Evolutionary conservation across 2,888 invertebrate species (phyloP).

Genomic region (Caenorhabditis virilis): DNA sequence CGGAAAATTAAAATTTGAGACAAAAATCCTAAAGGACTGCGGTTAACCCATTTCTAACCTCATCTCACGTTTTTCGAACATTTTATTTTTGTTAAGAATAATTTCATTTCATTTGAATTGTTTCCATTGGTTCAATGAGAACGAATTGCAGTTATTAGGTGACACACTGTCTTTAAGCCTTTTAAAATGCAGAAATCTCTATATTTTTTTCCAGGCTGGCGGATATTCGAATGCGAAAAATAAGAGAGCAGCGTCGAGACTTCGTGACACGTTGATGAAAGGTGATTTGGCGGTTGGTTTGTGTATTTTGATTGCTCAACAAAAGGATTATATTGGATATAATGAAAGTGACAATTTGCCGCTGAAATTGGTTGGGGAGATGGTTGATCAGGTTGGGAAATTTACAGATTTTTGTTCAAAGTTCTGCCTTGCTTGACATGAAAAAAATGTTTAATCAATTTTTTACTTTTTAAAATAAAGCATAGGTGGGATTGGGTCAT

Average conservation of each 20-base stretch:
- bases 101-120: no score
- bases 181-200: background rate
- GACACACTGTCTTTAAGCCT: background rate
- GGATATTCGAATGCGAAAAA: constrained; percentile 96
- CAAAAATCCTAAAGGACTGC: background rate
- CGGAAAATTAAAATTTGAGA: no score
- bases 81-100: no score
- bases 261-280: constrained; percentile 92
- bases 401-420: background rate
- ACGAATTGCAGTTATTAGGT: no score
- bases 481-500: no score
- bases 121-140: no score
- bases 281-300: constrained; percentile 88
- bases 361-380: constrained; percentile 79
- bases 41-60: background rate
- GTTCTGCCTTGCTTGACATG: no score
- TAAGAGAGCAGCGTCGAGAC: constrained; percentile 88
- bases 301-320: constrained; percentile 93
- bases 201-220: constrained; percentile 78
- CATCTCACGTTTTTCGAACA: no score
- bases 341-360: constrained; percentile 68
- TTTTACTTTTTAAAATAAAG: no score
- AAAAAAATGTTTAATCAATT: no score
- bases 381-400: constrained; percentile 75
- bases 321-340: constrained; percentile 91